Base-by-base conservation (phyloP, 2,113 vertebrate genomes). In the Leptodactylus fuscus region DNA sequence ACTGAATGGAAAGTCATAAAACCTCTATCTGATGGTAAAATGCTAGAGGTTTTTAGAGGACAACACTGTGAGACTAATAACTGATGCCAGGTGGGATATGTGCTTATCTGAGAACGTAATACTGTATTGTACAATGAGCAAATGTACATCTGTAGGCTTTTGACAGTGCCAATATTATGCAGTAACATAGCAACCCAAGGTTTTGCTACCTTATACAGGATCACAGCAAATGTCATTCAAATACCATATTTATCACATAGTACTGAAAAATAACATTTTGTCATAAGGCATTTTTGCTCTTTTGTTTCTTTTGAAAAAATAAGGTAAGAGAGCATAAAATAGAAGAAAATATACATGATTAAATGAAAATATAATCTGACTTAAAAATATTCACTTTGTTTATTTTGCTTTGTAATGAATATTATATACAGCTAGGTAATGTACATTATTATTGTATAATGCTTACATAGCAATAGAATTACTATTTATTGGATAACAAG, bases 161-260 rank as follows among this genome's bases (percentile, higher is more conserved):
- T 80, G 53, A 80, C 53, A 80, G 32, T 27, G 32, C 20, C 77
- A 80, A 10, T 44, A 29, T 80, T 80, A 62, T 80, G 55, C 77
- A 58, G 77, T 80, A 62, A 10, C 77, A 80, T 80, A 80, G 53
- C 53, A 80, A 80, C 77, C 58, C 10, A 60, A 80, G 55, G 77
- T 60, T 80, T 80, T 60, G 34, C 77, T 41, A 58, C 77, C 53
- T 80, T 80, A 16, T 27, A 51, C 36, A 24, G 55, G 77, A 62
- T 80, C 53, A 80, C 3, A 80, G 38, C 53, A 80, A 80, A 80
- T 80, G 77, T 80, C 77, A 80, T 80, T 80, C 53, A 80, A 58
- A 80, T 80, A 80, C 53, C 53, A 62, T 58, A 62, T 76, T 29
- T 32, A 76, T 49, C 34, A 80, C 24, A 4, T 13, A 44, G 34